Conservation (phyloP, 2,113 vertebrate species). For the Melanocharis versteri region DNA sequence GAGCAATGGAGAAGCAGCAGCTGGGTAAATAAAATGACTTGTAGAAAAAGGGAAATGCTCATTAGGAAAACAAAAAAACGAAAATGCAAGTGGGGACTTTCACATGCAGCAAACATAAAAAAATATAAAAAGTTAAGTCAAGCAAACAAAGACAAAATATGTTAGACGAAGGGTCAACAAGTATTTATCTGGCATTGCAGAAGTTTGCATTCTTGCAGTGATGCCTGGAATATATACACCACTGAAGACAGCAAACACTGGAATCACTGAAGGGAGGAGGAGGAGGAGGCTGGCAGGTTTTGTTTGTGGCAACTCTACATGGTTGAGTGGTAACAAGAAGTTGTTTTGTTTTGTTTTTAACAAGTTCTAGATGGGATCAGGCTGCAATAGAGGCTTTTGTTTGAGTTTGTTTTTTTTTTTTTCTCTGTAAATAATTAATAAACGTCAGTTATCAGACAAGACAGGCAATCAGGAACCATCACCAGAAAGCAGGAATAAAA, state of each 20-base stretch:
- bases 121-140: conserved; percentile 32
- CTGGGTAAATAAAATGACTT: not conserved
- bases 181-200: conserved; percentile 54
- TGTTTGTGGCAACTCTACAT: conserved; percentile 65
- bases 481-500: conserved; percentile 87
- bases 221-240: conserved; percentile 52
- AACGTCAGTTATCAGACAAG: conserved; percentile 90
- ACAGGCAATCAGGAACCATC: conserved; percentile 99
- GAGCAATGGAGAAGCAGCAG: conserved; percentile 8
- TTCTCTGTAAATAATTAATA: conserved; percentile 73
- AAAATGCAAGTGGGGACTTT: conserved; percentile 64
- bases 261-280: conserved; percentile 58
- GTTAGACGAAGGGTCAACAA: conserved; percentile 72
- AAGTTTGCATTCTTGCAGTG: conserved; percentile 59
- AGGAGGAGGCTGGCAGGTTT: conserved; percentile 64
- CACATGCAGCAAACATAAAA: conserved; percentile 72
- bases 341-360: conserved; percentile 58
- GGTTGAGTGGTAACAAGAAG: conserved; percentile 67
- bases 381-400: conserved; percentile 98
- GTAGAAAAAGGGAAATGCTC: not conserved
- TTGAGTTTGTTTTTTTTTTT: conserved; percentile 68
- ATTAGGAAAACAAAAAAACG: conserved; percentile 41
- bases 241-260: conserved; percentile 58
- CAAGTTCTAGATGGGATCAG: conserved; percentile 89
- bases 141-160: conserved; percentile 67